Evolutionary conservation across 2,888 invertebrate genomes (phyloP).

Genomic region (Volucella zonaria): DNA sequence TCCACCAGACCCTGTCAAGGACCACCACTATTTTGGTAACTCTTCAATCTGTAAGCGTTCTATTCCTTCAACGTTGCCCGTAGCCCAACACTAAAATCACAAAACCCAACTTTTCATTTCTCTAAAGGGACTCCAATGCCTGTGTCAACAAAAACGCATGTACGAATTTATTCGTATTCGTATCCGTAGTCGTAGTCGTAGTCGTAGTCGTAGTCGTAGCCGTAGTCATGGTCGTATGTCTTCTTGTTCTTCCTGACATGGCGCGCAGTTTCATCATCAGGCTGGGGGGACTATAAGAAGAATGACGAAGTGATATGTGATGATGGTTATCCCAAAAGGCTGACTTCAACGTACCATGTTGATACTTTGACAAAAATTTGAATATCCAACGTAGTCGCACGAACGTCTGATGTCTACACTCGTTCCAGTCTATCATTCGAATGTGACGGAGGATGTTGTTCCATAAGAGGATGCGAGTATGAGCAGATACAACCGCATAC

Average conservation of each 20-base stretch:
- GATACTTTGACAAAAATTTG: conserved; percentile 62
- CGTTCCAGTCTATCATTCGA: conserved; percentile 54
- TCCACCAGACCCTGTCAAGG: neutral
- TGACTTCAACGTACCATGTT: conserved; percentile 61
- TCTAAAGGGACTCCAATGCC: conserved; percentile 26
- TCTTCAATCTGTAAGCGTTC: conserved; percentile 46
- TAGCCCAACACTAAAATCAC: neutral
- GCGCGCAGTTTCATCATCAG: neutral
- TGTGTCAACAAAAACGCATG: conserved; percentile 49
- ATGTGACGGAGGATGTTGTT: conserved; percentile 42
- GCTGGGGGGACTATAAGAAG: conserved; percentile 3
- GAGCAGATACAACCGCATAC: neutral
- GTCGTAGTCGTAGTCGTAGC: no score
- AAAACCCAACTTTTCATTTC: conserved; percentile 40
- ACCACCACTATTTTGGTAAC: conserved; percentile 35
- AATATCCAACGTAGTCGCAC: conserved; percentile 38
- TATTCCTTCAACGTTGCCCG: neutral
- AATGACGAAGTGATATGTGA: conserved; percentile 67
- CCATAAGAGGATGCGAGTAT: conserved; percentile 29
- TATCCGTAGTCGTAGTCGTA: no score
- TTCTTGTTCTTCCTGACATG: neutral
- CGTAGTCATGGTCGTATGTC: no score
- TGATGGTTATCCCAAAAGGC: conserved; percentile 72
- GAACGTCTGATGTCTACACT: conserved; percentile 46
- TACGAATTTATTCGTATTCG: neutral